These are phyloP conservation scores for Pseudobourletiella spinata DNA, from an alignment of 1,140 invertebrate species.

Conservation along the genomic window DNA sequence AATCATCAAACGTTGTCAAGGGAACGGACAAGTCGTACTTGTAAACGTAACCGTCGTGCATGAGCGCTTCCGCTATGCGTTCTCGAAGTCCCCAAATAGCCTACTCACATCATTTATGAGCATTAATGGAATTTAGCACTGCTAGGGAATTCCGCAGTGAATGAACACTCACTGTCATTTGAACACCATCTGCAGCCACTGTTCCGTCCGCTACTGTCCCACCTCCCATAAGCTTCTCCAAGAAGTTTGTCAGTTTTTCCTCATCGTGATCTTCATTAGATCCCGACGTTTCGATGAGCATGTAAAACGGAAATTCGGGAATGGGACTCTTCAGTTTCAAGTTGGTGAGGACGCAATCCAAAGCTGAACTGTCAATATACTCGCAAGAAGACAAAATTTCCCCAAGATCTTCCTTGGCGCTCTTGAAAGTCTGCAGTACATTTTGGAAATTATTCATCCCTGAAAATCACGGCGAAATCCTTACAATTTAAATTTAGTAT, in stretches of 20 bases:
- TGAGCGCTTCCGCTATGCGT: constrained; percentile 67
- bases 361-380: constrained; percentile 59
- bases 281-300: constrained; percentile 83
- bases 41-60: constrained; percentile 79
- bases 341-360: constrained; percentile 51
- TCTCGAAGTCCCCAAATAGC: constrained; percentile 77
- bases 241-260: constrained; percentile 72
- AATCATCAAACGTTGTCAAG: constrained; percentile 67
- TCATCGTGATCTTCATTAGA: constrained; percentile 71
- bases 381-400: constrained; percentile 84
- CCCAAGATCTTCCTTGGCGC: constrained; percentile 62
- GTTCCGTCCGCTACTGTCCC: constrained; percentile 73
- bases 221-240: constrained; percentile 60
- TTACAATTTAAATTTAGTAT: background rate
- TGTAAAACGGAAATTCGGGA: constrained; percentile 68
- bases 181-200: constrained; percentile 63
- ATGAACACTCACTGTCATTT: constrained; percentile 44
- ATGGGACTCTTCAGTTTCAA: constrained; percentile 57
- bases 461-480: constrained; percentile 37
- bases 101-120: too few relatives aligned
- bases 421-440: constrained; percentile 62
- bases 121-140: too few relatives aligned
- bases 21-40: constrained; percentile 95
- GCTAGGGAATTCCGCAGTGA: too few relatives aligned
- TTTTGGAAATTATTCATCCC: constrained; percentile 64